A percentile compares a stretch with the other conserved stretches of the same genome.
These are phyloP conservation scores for Herpailurus yagouaroundi DNA, from an alignment of 2,113 vertebrate species.

Conservation along the genomic window DNA sequence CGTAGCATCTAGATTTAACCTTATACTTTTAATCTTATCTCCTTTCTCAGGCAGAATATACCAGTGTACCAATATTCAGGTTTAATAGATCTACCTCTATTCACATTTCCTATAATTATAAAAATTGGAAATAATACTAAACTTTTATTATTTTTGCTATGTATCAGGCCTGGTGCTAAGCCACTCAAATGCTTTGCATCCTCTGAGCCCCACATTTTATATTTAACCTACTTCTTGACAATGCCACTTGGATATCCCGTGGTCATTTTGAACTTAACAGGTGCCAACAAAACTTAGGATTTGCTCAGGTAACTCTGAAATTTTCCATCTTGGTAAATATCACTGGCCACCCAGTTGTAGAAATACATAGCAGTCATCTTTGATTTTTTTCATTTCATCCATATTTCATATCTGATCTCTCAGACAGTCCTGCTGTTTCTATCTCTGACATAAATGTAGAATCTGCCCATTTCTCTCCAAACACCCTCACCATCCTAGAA, in stretches of 20 bases:
- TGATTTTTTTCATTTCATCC: background rate
- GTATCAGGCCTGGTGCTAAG: background rate
- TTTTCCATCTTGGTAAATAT: background rate
- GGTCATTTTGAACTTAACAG: background rate
- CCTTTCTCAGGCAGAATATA: background rate
- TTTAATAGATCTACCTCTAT: background rate
- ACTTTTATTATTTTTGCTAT: background rate
- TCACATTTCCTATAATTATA: background rate
- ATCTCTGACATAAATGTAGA: background rate
- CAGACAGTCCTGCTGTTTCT: background rate
- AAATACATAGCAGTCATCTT: background rate
- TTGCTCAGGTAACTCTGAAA: background rate
- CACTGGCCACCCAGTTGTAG: background rate
- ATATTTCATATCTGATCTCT: background rate
- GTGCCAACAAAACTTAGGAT: background rate
- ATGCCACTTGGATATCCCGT: background rate
- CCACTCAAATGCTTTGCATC: background rate
- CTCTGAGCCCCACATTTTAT: background rate
- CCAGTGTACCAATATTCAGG: no score
- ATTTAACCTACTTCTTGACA: background rate
- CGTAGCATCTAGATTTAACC: background rate
- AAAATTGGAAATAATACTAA: background rate
- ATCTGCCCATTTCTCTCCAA: background rate
- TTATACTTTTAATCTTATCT: background rate
- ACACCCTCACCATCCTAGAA: background rate